Evolutionary conservation across 1,140 invertebrate species (phyloP).

Genomic region (Rhyacophila brunnea): DNA sequence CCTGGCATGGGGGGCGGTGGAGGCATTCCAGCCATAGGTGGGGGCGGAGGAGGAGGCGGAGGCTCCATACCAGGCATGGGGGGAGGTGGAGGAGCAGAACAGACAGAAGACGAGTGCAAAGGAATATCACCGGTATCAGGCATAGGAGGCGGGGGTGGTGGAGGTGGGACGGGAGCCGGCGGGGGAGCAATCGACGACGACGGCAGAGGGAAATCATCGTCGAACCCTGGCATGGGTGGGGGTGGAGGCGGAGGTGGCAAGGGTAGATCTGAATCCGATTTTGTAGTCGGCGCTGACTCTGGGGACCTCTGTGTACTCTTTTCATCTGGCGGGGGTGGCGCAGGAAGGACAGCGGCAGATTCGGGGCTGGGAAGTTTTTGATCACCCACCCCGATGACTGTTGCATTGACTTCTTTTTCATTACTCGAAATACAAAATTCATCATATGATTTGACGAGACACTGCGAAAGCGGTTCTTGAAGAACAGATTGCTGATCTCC

Average conservation of each 20-base stretch:
- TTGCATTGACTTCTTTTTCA: slow-evolving; percentile 3
- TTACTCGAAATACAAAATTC: slow-evolving; percentile 26
- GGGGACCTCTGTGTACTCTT: no score
- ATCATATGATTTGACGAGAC: slow-evolving; percentile 29
- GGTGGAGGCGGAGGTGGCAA: slow-evolving; percentile 36
- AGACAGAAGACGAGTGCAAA: no score
- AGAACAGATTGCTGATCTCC: slow-evolving; percentile 4
- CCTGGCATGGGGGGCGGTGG: slow-evolving; percentile 51
- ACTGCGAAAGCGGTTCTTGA: background rate
- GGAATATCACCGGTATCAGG: background rate
- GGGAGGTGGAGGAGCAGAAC: slow-evolving; percentile 7
- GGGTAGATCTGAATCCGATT: background rate
- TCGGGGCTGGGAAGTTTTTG: background rate
- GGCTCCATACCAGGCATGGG: slow-evolving; percentile 27
- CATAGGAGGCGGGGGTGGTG: slow-evolving; percentile 24
- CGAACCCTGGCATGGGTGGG: slow-evolving; percentile 43
- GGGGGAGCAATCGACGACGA: slow-evolving; percentile 7
- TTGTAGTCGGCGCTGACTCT: background rate
- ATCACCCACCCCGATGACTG: background rate
- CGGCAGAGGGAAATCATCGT: slow-evolving; percentile 7
- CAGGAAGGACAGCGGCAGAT: background rate
- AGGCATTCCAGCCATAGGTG: slow-evolving; percentile 46
- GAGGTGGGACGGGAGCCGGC: background rate
- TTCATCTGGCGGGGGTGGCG: no score
- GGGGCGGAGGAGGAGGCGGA: slow-evolving; percentile 46